Conservation (phyloP, 2,888 invertebrate genomes). For the Cephus runcator region DNA sequence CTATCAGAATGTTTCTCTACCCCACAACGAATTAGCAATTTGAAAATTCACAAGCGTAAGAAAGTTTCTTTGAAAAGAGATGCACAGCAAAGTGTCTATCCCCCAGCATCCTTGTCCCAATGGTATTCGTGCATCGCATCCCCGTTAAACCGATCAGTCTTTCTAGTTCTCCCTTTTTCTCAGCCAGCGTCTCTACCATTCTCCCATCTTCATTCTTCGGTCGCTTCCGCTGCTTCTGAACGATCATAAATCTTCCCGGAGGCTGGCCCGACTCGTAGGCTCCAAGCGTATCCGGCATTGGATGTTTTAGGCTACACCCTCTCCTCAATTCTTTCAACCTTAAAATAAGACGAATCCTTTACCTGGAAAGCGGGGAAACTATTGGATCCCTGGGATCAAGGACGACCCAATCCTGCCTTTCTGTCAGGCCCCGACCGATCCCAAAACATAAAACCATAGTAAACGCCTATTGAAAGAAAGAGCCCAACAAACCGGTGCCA, state of each 20-base stretch:
- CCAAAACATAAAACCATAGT: background rate
- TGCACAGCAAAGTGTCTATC: background rate
- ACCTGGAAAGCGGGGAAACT: conserved; percentile 23
- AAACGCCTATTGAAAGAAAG: background rate
- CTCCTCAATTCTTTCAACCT: conserved; percentile 8
- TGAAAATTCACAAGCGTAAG: background rate
- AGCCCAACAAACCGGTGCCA: background rate
- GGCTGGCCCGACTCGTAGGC: conserved; percentile 12
- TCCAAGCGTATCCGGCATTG: conserved; percentile 23
- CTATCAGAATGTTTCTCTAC: background rate
- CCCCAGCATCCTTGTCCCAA: background rate
- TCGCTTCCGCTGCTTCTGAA: conserved; percentile 16
- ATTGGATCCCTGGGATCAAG: conserved; percentile 15
- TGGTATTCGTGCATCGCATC: background rate
- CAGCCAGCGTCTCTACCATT: background rate
- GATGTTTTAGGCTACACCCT: conserved; percentile 20
- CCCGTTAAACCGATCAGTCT: background rate
- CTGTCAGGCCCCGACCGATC: background rate
- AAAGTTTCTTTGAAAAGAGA: background rate
- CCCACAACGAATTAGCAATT: background rate
- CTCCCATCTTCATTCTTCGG: conserved; percentile 10
- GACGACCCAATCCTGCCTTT: conserved; percentile 3
- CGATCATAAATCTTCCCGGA: conserved; percentile 16
- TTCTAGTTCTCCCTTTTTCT: background rate
- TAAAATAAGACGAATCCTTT: conserved; percentile 14